A percentile compares a stretch with the other conserved stretches of the same genome.
Evolutionary conservation across 2,888 invertebrate species (phyloP).

Genomic region (Eledona agricola): DNA sequence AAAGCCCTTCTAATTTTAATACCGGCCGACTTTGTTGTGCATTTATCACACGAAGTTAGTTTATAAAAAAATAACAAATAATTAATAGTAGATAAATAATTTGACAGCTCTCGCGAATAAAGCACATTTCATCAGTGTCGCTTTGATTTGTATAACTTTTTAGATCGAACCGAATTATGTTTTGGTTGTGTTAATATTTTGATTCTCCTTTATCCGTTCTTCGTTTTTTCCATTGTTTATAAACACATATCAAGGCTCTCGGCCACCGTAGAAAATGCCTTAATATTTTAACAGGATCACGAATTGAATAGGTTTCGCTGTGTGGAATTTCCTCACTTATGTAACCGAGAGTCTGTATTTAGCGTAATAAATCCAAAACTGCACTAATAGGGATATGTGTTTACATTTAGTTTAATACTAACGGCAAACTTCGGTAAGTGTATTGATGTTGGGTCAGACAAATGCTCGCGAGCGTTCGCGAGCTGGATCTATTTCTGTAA

Average conservation of each 20-base stretch:
- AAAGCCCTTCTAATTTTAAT: slow-evolving; percentile 4
- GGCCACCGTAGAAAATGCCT: slow-evolving; percentile 9
- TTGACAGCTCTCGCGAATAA: no score
- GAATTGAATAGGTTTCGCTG: slow-evolving; percentile 19
- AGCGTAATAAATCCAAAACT: slow-evolving; percentile 28
- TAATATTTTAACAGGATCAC: slow-evolving; percentile 9
- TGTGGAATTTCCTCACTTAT: slow-evolving; percentile 20
- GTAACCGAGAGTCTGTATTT: slow-evolving; percentile 29
- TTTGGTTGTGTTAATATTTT: no score
- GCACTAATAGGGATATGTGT: slow-evolving; percentile 23
- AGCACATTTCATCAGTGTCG: no score
- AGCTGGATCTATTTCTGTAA: no score
- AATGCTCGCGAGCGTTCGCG: no score
- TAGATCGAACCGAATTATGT: no score
- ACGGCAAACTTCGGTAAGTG: slow-evolving; percentile 17
- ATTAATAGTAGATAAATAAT: no score
- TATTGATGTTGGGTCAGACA: no score
- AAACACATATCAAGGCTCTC: slow-evolving; percentile 16
- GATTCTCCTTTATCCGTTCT: no score
- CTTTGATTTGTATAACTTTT: no score
- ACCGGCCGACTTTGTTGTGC: slow-evolving; percentile 8
- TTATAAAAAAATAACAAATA: background rate
- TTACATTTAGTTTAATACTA: slow-evolving; percentile 24
- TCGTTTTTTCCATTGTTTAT: slow-evolving; percentile 4
- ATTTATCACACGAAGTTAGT: no score